Evolutionary conservation across 2,888 invertebrate species (phyloP), one percentile per base, ranked within the genome.

Genomic region (Poecilus cupreus): DNA sequence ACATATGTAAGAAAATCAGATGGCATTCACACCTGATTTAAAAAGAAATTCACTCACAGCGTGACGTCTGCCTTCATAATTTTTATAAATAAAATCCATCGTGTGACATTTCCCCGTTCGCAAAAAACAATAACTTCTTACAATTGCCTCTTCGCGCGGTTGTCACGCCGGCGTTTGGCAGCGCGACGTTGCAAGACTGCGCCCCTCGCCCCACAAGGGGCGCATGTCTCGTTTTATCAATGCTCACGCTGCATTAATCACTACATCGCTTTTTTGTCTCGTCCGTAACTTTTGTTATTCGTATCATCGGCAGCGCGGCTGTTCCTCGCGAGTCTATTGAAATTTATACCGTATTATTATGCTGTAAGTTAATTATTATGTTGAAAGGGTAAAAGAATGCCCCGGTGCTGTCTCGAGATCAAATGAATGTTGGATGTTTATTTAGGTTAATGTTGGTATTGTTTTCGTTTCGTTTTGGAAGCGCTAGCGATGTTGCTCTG

Each of bases 211-310:
- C 46, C 10, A 32, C 32, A 32, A 32, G 32, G 32, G 32, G 32
- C 46, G n/a, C 37, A 20, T 51, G 77, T 76, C 57, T 20, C 54
- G 78, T 78, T 60, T 78, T 78, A 60, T 78, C 64, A 78, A 46
- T 64, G 46, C 64, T 78, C 64, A 78, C 78, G 64, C 43, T 78
- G 78, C 78, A 78, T 78, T 78, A 78, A 78, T 78, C 78, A 78
- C 78, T 76, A 54, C 16, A 64, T 24, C 60, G 78, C 60, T 77
- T 78, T 78, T 78, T 78, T 78, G 78, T 32, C 20, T 18, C 64
- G n/a, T 43, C n/a, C 26, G 16, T 57, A 26, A 39, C 77, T 77
- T 78, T 78, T 78, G 64, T 78, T 64, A 78, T 60, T 78, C 78
- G 60, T 78, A 78, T 64, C 78, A 43, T 10, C 16, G 43, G 76